A percentile compares a stretch with the other conserved stretches of the same genome.
phyloP scores from a whole-genome alignment of 2,797 vertebrate genomes.

The Pitangus sulphuratus region DNA sequence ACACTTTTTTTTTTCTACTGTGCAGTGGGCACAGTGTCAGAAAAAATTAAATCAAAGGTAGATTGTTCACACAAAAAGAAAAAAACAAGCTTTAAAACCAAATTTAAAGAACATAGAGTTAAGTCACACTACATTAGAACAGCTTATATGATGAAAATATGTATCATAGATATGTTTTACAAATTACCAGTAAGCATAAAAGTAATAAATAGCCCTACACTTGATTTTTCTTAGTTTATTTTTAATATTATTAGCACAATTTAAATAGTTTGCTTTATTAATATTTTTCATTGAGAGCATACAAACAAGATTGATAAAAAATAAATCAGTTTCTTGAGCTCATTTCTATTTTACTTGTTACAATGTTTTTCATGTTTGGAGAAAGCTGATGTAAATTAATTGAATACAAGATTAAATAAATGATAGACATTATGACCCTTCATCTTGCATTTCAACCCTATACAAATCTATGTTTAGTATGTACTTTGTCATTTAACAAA shows the following conservation, averaged over 20 bases:
- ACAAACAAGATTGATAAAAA: neutral
- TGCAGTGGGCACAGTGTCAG: conserved; percentile 73
- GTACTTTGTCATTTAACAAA: neutral
- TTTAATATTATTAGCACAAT: neutral
- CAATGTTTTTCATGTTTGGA: neutral
- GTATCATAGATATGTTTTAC: neutral
- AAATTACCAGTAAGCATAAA: neutral
- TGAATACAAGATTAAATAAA: neutral
- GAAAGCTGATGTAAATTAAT: neutral
- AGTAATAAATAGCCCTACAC: neutral
- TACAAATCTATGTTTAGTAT: neutral
- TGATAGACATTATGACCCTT: neutral
- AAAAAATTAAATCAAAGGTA: conserved; percentile 78
- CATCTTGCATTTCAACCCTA: neutral
- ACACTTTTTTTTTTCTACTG: conserved; percentile 65
- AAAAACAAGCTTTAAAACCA: conserved; percentile 59
- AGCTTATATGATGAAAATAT: neutral
- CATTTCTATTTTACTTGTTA: neutral
- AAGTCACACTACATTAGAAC: conserved; percentile 38
- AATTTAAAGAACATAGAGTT: conserved; percentile 52
- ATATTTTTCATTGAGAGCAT: neutral
- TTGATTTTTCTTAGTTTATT: neutral
- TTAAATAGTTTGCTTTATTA: neutral
- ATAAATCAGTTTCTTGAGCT: neutral
- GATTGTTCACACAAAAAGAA: conserved; percentile 53